A percentile compares a stretch with the other conserved stretches of the same genome.
Conservation (phyloP, 2,797 vertebrate species). For the Varecia variegata region DNA sequence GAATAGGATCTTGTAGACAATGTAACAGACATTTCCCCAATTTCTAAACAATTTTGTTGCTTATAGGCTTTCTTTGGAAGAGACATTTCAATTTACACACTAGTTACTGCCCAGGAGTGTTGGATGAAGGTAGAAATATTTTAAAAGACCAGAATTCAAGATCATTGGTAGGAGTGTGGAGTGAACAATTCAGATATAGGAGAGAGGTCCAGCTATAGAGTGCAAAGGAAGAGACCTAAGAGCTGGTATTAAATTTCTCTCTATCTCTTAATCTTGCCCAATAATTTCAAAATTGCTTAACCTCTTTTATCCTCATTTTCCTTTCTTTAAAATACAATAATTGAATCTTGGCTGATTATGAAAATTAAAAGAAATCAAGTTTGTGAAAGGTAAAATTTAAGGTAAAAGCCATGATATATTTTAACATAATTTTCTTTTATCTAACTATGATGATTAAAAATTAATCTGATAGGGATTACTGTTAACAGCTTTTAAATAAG, state of each 20-base stretch:
- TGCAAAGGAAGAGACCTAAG: not conserved
- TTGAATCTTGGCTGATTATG: not conserved
- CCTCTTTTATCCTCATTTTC: not conserved
- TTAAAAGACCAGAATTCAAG: conserved; percentile 29
- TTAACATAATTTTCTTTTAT: not conserved
- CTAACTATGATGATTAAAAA: not conserved
- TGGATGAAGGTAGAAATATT: conserved; percentile 14
- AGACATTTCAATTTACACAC: conserved; percentile 75
- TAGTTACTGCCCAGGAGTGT: not conserved
- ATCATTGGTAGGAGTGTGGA: not conserved
- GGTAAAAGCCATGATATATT: not conserved
- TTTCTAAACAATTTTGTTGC: conserved; percentile 60
- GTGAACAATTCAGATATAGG: not conserved
- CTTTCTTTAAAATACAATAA: not conserved
- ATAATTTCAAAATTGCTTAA: not conserved
- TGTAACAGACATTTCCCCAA: conserved; percentile 63
- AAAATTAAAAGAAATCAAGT: not conserved
- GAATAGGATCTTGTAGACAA: conserved; percentile 69
- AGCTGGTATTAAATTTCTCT: not conserved
- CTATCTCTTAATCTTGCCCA: not conserved
- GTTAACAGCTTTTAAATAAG: not conserved
- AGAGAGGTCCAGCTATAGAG: not conserved
- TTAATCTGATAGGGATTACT: not conserved
- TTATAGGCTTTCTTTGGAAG: conserved; percentile 66
- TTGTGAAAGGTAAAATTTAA: not conserved